A percentile compares a stretch with the other conserved stretches of the same genome.
phyloP scores from a whole-genome alignment of 2,113 vertebrate species.

The Odobenus rosmarus region DNA sequence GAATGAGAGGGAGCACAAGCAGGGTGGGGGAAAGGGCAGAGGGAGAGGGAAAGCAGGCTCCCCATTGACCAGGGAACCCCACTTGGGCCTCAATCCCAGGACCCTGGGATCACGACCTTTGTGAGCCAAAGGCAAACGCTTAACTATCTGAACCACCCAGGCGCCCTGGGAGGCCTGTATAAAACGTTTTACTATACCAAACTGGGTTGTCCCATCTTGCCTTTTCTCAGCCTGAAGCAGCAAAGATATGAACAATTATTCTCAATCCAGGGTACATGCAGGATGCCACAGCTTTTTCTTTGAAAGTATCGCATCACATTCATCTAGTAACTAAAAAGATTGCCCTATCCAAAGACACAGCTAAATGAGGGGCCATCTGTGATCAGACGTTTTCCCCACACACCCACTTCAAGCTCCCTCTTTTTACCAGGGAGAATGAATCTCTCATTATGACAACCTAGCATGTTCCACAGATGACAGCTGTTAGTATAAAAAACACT shows the following conservation, averaged over 20 bases:
- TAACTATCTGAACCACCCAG: no score
- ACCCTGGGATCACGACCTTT: no score
- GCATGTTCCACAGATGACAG: constrained; percentile 8
- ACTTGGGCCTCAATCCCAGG: no score
- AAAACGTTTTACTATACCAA: background rate
- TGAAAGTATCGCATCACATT: constrained; percentile 28
- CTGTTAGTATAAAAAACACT: constrained; percentile 26
- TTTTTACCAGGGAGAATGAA: constrained; percentile 34
- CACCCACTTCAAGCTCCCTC: background rate
- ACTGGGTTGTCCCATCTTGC: background rate
- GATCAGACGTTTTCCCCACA: constrained; percentile 8
- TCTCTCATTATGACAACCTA: constrained; percentile 7
- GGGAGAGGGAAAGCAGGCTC: no score
- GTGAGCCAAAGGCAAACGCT: no score
- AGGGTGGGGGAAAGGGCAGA: no score
- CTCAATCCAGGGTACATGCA: background rate
- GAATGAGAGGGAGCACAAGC: no score
- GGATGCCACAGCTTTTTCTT: background rate
- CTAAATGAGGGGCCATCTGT: constrained; percentile 38
- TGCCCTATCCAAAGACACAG: constrained; percentile 6
- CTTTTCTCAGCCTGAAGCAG: background rate
- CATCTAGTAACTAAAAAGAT: background rate
- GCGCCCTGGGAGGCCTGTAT: background rate
- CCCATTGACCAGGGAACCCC: no score
- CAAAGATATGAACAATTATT: background rate